Evolutionary conservation across 2,113 vertebrate species (phyloP).

Genomic region (Xenopus tropicalis): UCB_Xtro_10.0 CM004444.2:149345501-149346000

Average conservation of each 20-base stretch:
- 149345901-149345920: slow-evolving; percentile 42
- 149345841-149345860: slow-evolving; percentile 18
- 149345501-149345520: no score
- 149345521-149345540: no score
- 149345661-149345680: no score
- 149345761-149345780: not conserved
- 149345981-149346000: slow-evolving; percentile 19
- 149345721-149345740: not conserved
- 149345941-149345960: slow-evolving; percentile 33
- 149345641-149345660: no score
- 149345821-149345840: slow-evolving; percentile 3
- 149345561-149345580: no score
- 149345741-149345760: not conserved
- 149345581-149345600: no score
- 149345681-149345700: no score
- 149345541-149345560: no score
- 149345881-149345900: slow-evolving; percentile 30
- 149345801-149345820: slow-evolving; percentile 3
- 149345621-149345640: no score
- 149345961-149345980: not conserved
- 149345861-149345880: slow-evolving; percentile 34
- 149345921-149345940: slow-evolving; percentile 18
- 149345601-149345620: no score
- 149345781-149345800: not conserved
- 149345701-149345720: not conserved